Conservation (phyloP, 1,140 invertebrate genomes). For the Caerostris darwini region DNA sequence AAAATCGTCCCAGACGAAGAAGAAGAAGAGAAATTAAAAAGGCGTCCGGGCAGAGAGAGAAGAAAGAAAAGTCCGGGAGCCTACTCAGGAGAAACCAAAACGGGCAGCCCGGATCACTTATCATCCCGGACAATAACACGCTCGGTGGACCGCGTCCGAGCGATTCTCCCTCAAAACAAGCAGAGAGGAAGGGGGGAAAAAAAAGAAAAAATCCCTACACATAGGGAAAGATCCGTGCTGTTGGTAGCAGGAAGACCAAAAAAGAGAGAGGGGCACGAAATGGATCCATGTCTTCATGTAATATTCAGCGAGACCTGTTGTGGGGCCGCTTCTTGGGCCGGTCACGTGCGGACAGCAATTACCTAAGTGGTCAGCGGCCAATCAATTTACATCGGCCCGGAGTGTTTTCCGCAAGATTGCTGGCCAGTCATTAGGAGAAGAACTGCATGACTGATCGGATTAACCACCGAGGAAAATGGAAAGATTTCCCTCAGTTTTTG, state of each 20-base stretch:
- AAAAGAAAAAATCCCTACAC: neutral
- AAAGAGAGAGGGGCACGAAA: neutral
- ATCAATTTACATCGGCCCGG: slow-evolving; percentile 51
- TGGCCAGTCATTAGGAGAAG: neutral
- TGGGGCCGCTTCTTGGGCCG: neutral
- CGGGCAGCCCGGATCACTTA: slow-evolving; percentile 48
- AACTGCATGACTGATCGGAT: neutral
- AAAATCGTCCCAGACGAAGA: neutral
- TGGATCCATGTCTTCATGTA: slow-evolving; percentile 61
- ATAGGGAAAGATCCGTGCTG: neutral
- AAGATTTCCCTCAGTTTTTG: no score
- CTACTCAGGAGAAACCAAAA: neutral
- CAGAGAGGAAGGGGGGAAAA: neutral
- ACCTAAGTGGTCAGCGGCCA: slow-evolving; percentile 58
- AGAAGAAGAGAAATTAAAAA: slow-evolving; percentile 12
- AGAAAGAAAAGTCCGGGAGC: neutral
- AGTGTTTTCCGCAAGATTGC: slow-evolving; percentile 34
- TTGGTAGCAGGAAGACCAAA: neutral
- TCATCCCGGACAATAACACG: slow-evolving; percentile 58
- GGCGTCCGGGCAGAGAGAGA: neutral
- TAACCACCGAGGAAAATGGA: neutral
- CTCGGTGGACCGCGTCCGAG: neutral
- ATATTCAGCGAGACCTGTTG: slow-evolving; percentile 64
- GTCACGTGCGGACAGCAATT: slow-evolving; percentile 61
- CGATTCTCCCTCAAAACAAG: neutral